Evolutionary conservation across 2,888 invertebrate species (phyloP), one percentile per base, ranked within the genome.

Genomic region (Archips crataeganus): DNA sequence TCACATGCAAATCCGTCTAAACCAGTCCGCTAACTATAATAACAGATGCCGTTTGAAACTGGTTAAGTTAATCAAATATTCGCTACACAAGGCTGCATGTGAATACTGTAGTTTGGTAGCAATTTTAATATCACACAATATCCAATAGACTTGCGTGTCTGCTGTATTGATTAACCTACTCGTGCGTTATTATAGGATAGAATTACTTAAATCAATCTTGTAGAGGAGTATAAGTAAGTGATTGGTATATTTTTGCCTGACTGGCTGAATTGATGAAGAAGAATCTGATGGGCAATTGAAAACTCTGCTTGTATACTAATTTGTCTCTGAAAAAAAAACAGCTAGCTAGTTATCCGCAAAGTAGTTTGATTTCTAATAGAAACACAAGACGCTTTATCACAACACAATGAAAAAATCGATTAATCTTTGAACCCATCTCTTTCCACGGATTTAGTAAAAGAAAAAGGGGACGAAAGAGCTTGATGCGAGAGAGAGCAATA

Each of bases 1-100:
- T 72, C 54, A 60, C 23, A 72, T 72, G 67, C 45, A 67, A 72
- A 72, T 62, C 59, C 13, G 39, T 39, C 65, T 15, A 60, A 71
- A 71, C 60, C 36, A 61, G 66, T 54, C 61, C 39, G 32, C 60
- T 57, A 70, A 64, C 11, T 49, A 34, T 42, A 71, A 36, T 59
- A 59, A 39, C 45, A 34, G 13, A 45, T 72, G 65, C 32, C 47
- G 59, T 70, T 70, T 36, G 60, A 36, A 65, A 47, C 39, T 13
- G 65, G 65, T 49, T 39, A 51, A 36, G 65, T 49, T 39, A 51
- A 36, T 65, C 49, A 65, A 65, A 57, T 57, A 45, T 62, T 70
- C 54, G 42, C 42, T 54, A 54, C 42, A 15, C 54, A 34, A 63
- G 63, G 49, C 32, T 65, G 65, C 59, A 71, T 64, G 23, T 49